Evolutionary conservation across 1,140 invertebrate genomes (phyloP), one percentile per base, ranked within the genome.

Genomic region (Octopus sinensis): DNA sequence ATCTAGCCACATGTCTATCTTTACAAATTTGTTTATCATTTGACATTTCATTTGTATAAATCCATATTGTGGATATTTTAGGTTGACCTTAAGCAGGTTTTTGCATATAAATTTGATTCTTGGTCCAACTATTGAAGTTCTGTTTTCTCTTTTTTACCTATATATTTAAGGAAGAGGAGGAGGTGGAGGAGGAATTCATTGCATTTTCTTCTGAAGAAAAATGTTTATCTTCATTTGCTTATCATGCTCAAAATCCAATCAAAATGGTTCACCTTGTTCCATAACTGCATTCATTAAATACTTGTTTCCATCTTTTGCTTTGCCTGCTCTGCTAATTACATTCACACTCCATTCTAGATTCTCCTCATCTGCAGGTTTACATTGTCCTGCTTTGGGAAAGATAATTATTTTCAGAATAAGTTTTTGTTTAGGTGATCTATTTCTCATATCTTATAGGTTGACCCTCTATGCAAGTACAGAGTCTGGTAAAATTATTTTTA

Each of bases 211-310:
- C 30, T n/a, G 17, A 73, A 5, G 68, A 6, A 73, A 6, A 6
- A 13, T 73, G 9, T 13, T 73, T 23, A 73, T 13, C 13, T 5
- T 73, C 13, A 73, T 10, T 17, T 9, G 68, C 13, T 73, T 7
- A 23, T 23, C 68, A 73, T 73, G 68, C 13, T 73, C 68, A 73
- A 73, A 73, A 23, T 4, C 68, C 68, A 6, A 13, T 23, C 68
- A 73, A 73, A 73, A 12, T 4, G 68, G 68, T 73, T 73, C 68
- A 73, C 68, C 68, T 17, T 73, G 68, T 73, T 13, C 68, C 68
- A 73, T 73, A 73, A 73, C 68, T 13, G 6, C 68, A 73, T 73
- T 73, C 68, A 73, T 73, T 23, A 73, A 73, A 73, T 73, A 23
- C 13, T 73, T 73, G 13, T 73, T 73, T 73, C 30, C 6, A 13